Evolutionary conservation across 2,797 vertebrate genomes (phyloP).

Genomic region (Cyprinodon diabolis): DNA sequence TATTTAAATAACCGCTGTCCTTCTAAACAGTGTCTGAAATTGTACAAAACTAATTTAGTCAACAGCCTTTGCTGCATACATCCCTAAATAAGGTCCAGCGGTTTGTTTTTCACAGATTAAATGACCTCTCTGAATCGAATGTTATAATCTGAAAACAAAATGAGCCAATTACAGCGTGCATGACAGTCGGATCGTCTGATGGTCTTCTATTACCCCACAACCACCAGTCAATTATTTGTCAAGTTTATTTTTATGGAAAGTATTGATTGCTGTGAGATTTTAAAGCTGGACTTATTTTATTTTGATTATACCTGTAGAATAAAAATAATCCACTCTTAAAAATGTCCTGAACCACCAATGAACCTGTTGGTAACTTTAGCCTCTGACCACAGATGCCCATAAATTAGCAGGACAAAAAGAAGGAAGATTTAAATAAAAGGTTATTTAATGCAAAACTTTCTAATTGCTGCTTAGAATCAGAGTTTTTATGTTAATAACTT

Average conservation of each 20-base stretch:
- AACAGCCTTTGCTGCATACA: too few species aligned
- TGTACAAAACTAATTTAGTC: too few species aligned
- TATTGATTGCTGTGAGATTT: background rate
- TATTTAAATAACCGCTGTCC: too few species aligned
- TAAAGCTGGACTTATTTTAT: background rate
- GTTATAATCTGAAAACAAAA: background rate
- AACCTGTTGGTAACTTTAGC: background rate
- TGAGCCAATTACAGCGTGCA: background rate
- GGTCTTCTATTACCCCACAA: background rate
- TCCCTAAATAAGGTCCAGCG: too few species aligned
- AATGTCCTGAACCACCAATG: background rate
- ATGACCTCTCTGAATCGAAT: background rate
- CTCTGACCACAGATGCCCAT: background rate
- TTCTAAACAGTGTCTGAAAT: background rate
- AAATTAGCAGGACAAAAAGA: background rate
- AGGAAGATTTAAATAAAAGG: background rate
- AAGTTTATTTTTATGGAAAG: background rate
- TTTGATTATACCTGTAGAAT: too few species aligned
- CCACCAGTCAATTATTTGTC: background rate
- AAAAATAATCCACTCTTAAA: background rate
- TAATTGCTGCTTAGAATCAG: background rate
- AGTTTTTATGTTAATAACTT: background rate
- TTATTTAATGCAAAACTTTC: background rate
- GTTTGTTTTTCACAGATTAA: too few species aligned
- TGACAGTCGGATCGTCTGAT: background rate